phyloP scores from a whole-genome alignment of 2,113 vertebrate species.

The Rhegmatorhina hoffmannsi region DNA sequence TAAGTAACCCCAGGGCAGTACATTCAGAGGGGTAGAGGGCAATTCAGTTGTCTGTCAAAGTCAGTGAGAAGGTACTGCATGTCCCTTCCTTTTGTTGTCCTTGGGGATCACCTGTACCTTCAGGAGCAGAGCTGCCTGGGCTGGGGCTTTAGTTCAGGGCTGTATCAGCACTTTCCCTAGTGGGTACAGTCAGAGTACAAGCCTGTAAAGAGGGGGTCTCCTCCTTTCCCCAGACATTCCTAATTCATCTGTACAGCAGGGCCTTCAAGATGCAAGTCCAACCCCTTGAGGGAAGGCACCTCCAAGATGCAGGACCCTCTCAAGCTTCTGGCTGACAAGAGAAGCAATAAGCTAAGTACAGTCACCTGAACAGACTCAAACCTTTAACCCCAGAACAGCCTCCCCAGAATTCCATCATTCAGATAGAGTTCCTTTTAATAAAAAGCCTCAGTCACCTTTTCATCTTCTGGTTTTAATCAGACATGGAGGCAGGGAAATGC shows the following conservation, averaged over 20 bases:
- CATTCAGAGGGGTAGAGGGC: not conserved
- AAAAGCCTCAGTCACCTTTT: not conserved
- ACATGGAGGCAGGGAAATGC: not conserved
- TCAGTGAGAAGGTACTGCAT: not conserved
- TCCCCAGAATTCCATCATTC: not conserved
- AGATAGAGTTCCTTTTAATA: not conserved
- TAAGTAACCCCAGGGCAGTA: not conserved
- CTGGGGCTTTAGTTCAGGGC: not conserved
- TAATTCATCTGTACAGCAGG: accelerated
- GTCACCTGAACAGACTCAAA: not conserved
- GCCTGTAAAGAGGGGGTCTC: not conserved
- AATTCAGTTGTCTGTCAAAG: not conserved
- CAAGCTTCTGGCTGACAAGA: not conserved
- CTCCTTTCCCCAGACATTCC: not conserved
- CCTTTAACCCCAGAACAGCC: not conserved
- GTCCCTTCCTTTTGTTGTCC: not conserved
- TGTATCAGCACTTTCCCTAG: not conserved
- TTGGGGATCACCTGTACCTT: not conserved
- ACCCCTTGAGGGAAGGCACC: not conserved
- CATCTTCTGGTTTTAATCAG: not conserved
- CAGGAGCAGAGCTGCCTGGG: not conserved
- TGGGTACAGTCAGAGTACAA: not conserved
- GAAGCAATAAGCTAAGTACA: not conserved
- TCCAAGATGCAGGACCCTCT: not conserved
- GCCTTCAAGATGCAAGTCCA: not conserved